Percentiles rank a stretch among this genome's conserved stretches.
Conservation (phyloP, 2,888 invertebrate species). For the Idaea dimidiata region DNA sequence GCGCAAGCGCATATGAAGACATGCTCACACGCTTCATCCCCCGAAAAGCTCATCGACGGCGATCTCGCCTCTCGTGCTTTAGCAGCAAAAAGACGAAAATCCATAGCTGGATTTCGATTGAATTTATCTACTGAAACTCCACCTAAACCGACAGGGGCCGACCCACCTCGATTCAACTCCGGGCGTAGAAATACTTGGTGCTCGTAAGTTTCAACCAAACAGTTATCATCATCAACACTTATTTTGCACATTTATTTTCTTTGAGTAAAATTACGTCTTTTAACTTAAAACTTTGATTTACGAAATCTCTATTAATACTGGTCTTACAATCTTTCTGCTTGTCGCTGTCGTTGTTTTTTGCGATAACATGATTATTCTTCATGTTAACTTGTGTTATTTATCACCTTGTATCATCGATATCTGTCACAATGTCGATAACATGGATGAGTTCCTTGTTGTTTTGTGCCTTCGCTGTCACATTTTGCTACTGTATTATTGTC, state of each 20-base stretch:
- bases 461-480: conserved; percentile 23
- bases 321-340: conserved; percentile 39
- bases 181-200: conserved; percentile 78
- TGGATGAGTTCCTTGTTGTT: conserved; percentile 20
- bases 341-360: conserved; percentile 41
- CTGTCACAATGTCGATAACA: conserved; percentile 9
- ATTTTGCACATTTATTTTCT: conserved; percentile 5
- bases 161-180: conserved; percentile 54
- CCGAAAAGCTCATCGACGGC: conserved; percentile 56
- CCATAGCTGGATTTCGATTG: conserved; percentile 68
- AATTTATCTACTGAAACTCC: conserved; percentile 58
- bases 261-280: conserved; percentile 5
- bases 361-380: conserved; percentile 40
- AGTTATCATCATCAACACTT: conserved; percentile 4
- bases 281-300: conserved; percentile 11
- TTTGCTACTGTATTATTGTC: conserved; percentile 13
- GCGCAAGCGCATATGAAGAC: conserved; percentile 75
- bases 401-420: conserved; percentile 26
- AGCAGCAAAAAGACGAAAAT: conserved; percentile 73
- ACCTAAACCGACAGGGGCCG: conserved; percentile 49
- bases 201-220: conserved; percentile 61
- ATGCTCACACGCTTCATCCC: conserved; percentile 57
- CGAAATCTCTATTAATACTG: conserved; percentile 4
- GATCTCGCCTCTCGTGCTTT: conserved; percentile 70
- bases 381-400: conserved; percentile 21